Conservation (phyloP, 2,113 vertebrate genomes). For the Sinocyclocheilus anshuiensis region DNA sequence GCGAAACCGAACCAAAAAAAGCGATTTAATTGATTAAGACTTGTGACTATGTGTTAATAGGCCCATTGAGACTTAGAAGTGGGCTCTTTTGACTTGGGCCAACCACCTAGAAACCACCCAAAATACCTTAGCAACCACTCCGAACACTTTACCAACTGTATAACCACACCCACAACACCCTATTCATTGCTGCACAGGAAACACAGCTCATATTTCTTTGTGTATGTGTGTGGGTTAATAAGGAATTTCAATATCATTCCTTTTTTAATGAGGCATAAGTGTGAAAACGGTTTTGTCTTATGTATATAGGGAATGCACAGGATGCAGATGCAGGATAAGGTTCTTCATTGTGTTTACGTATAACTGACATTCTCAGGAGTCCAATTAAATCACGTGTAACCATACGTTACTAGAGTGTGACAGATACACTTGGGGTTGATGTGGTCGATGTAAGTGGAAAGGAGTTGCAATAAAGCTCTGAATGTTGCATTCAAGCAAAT, state of each 20-base stretch:
- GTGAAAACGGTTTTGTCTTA: neutral
- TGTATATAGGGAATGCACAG: neutral
- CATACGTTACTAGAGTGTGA: slow-evolving; percentile 22
- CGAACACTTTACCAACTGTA: neutral
- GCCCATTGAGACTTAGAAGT: neutral
- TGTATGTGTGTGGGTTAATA: neutral
- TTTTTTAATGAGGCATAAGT: neutral
- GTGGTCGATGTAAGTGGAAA: slow-evolving; percentile 7
- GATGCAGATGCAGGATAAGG: slow-evolving; percentile 9
- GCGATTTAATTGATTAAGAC: neutral
- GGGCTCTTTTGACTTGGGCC: neutral
- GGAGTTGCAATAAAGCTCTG: neutral
- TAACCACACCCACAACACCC: neutral
- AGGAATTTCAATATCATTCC: neutral
- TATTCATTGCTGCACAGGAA: neutral
- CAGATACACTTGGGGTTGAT: slow-evolving; percentile 33
- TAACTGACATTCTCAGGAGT: slow-evolving; percentile 39
- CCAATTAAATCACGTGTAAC: slow-evolving; percentile 49
- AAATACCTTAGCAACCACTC: neutral
- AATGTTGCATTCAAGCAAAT: neutral
- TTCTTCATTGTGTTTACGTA: slow-evolving; percentile 11
- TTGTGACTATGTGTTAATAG: neutral
- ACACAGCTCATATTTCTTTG: neutral
- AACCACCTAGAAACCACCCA: neutral
- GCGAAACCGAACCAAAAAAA: neutral